These are phyloP conservation scores for Anoplius nigerrimus DNA, from an alignment of 2,888 invertebrate species.

Conservation along the genomic window DNA sequence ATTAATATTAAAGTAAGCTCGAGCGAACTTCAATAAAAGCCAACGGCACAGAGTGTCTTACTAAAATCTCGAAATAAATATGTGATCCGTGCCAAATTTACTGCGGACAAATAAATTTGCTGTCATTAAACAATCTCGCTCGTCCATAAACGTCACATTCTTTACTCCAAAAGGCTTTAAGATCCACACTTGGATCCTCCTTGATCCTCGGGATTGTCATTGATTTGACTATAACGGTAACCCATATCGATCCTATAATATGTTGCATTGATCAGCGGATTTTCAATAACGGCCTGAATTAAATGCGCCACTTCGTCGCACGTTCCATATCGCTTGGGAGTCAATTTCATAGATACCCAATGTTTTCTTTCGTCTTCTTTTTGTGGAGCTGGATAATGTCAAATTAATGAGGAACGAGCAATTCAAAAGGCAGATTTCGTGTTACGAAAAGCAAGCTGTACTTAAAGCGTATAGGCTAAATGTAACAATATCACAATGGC, in stretches of 20 bases:
- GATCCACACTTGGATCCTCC: neutral
- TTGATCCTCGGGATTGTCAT: constrained; percentile 16
- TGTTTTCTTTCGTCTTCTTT: constrained; percentile 15
- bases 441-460: too few relatives aligned
- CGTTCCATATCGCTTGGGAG: constrained; percentile 45
- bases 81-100: too few relatives aligned
- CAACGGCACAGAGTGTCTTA: too few relatives aligned
- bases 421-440: neutral
- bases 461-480: too few relatives aligned
- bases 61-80: too few relatives aligned
- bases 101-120: too few relatives aligned
- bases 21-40: too few relatives aligned
- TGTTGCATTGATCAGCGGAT: constrained; percentile 54
- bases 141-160: neutral
- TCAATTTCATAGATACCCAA: constrained; percentile 29
- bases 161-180: constrained; percentile 6
- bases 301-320: constrained; percentile 57
- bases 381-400: constrained; percentile 18
- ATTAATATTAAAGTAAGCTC: too few relatives aligned
- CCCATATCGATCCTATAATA: constrained; percentile 50
- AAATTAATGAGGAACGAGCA: neutral
- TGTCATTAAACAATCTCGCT: too few relatives aligned
- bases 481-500: too few relatives aligned
- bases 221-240: constrained; percentile 39
- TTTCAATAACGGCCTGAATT: constrained; percentile 55